Conservation (phyloP, 2,113 vertebrate genomes). For the Lepus europaeus region DNA sequence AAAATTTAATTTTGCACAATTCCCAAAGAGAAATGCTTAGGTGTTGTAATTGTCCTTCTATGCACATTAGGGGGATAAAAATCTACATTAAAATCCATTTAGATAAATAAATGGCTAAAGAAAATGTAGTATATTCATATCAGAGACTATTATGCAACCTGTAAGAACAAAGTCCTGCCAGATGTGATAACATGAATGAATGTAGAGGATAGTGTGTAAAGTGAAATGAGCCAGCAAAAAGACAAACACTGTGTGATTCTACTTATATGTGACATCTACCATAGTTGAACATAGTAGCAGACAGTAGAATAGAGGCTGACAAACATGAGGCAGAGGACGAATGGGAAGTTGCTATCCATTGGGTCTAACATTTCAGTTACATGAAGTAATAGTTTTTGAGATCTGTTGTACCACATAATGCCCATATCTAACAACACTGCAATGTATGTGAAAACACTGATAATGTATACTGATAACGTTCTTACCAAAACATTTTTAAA, state of each 20-base stretch:
- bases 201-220: neutral
- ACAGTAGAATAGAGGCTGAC: neutral
- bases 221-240: neutral
- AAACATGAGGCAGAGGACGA: neutral
- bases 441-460: neutral
- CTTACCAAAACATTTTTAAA: neutral
- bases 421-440: neutral
- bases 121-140: neutral
- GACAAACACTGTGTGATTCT: neutral
- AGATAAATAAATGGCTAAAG: neutral
- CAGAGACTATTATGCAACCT: neutral
- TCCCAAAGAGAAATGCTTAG: neutral
- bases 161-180: neutral
- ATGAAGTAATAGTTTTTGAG: neutral
- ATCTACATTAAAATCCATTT: neutral
- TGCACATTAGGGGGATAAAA: neutral
- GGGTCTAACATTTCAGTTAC: neutral
- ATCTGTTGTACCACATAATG: neutral
- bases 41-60: neutral
- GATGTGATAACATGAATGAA: neutral
- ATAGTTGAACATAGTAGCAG: too few relatives aligned
- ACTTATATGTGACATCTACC: neutral
- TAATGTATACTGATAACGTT: neutral
- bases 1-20: constrained; percentile 58
- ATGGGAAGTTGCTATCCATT: neutral